Evolutionary conservation across 2,113 vertebrate genomes (phyloP).

Genomic region (Gnathochromis pfefferi): DNA sequence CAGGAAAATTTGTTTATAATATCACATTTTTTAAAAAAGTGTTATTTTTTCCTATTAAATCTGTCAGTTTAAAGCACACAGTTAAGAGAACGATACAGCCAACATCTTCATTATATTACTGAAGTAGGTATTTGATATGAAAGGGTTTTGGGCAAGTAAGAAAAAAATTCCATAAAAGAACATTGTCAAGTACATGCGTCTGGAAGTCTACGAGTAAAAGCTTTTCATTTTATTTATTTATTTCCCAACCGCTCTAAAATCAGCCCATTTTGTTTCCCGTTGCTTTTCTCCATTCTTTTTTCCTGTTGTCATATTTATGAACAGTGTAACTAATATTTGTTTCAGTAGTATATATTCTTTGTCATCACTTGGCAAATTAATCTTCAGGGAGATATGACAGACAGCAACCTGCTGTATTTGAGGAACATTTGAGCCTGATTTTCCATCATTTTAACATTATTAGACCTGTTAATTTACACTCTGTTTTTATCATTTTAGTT

Average conservation of each 20-base stretch:
- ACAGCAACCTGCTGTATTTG: not conserved
- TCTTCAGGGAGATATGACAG: not conserved
- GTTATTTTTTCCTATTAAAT: not conserved
- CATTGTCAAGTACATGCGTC: not conserved
- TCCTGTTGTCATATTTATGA: not conserved
- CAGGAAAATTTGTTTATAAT: not conserved
- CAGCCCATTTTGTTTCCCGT: not conserved
- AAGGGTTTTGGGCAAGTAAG: not conserved
- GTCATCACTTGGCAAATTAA: not conserved
- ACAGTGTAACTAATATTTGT: not conserved
- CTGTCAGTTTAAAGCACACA: not conserved
- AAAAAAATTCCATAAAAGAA: not conserved
- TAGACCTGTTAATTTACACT: not conserved
- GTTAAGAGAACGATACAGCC: not conserved
- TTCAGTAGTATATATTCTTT: not conserved
- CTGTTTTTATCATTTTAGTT: not conserved
- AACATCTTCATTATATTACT: not conserved
- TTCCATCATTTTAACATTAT: not conserved
- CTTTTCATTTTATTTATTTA: not conserved
- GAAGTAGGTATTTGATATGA: not conserved
- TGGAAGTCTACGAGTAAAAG: not conserved
- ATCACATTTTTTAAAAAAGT: fast-evolving
- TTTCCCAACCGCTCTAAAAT: not conserved
- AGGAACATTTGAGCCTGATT: not conserved
- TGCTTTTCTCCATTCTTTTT: not conserved